Conservation (phyloP, 2,113 vertebrate genomes). For the Scolopax mira region DNA sequence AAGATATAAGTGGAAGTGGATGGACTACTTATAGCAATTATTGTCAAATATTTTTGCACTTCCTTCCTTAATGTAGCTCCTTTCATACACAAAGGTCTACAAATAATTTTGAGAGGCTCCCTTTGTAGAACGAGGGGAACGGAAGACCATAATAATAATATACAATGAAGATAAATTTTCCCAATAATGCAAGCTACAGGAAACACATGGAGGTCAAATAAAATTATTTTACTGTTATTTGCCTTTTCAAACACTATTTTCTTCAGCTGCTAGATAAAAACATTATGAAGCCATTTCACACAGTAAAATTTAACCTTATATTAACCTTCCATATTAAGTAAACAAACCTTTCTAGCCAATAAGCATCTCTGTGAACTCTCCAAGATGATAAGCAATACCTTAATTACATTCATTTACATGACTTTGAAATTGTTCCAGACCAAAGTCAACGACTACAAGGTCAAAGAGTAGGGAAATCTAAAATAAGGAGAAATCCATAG, state of each 20-base stretch:
- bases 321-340: slow-evolving; percentile 81
- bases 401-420: slow-evolving; percentile 89
- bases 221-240: slow-evolving; percentile 52
- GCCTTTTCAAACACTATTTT: slow-evolving; percentile 65
- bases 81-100: slow-evolving; percentile 7
- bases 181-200: slow-evolving; percentile 42
- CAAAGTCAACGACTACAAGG: slow-evolving; percentile 81
- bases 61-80: slow-evolving; percentile 36
- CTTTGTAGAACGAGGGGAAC: neutral
- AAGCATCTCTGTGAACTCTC: slow-evolving; percentile 80
- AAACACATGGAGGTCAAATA: slow-evolving; percentile 50
- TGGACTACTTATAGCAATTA: slow-evolving; percentile 38
- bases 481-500: slow-evolving; percentile 55
- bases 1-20: neutral
- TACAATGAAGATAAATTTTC: slow-evolving; percentile 41
- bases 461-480: slow-evolving; percentile 72
- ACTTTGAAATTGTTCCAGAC: slow-evolving; percentile 83
- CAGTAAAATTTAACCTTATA: slow-evolving; percentile 76
- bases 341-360: slow-evolving; percentile 81
- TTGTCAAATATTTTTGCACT: slow-evolving; percentile 42
- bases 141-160: neutral
- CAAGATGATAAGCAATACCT: slow-evolving; percentile 84
- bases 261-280: slow-evolving; percentile 72
- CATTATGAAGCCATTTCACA: slow-evolving; percentile 70
- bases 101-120: neutral